Evolutionary conservation across 53 echinoderm and acorn worm genomes (phyloP), one percentile per base, ranked within the genome.

Genomic region (Apostichopus leukothele): DNA sequence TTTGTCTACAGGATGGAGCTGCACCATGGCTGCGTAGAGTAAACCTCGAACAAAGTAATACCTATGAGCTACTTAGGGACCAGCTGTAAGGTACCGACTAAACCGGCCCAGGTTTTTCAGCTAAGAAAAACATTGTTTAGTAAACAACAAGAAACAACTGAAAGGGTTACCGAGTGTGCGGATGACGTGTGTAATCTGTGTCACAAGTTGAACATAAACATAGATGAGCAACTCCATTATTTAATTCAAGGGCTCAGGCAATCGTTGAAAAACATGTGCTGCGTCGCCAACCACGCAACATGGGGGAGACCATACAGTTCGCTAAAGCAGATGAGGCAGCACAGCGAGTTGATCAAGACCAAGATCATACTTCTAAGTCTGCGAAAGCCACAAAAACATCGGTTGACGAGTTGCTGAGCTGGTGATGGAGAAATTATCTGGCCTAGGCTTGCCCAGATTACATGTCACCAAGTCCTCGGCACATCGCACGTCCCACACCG

Each of bases 311-410:
- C 67, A 74, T 67, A 54, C 74, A 88, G 5, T 53, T 53, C 12
- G 88, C 51, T 52, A 26, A 55, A 75, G 88, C 88, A 88, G 74
- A 88, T 55, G 88, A 75, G 76, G 76, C 88, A 25, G 88, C 84
- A 50, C 61, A 22, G 7, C 78, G 78, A 78, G 78, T 53, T 78
- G 78, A 78, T 11, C 13, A 51, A 51, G n/a, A 78, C 51, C 53
- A 18, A 50, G 51, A 13, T 0, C n/a, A 18, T 16, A 51, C 19
- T 52, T 50, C 50, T 7, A 39, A 79, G 79, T 53, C 79, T 53
- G 53, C 50, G 53, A 7, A 50, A 39, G 19, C 50, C 8, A 4
- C 79, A 51, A 79, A 51, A 51, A 51, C 78, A 13, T 78, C 79
- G 50, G 54, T 52, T 50, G 54, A 79, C 7, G 18, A 79, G 79